phyloP scores from a whole-genome alignment of 2,888 invertebrate genomes.

The Protonemura montana region DNA sequence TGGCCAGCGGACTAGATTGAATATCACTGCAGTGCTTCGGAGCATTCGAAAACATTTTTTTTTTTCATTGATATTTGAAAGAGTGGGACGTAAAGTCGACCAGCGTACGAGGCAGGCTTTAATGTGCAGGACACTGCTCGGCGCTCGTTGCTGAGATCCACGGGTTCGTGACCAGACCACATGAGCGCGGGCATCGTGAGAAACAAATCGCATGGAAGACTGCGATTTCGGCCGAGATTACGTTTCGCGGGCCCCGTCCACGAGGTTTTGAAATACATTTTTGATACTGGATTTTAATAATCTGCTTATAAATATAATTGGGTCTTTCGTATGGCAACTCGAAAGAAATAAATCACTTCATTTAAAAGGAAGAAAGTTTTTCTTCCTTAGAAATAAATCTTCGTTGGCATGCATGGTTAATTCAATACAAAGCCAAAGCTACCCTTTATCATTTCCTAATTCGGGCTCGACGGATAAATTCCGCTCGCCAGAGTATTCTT shows the following conservation, averaged over 20 bases:
- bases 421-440: neutral
- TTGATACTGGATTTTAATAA: conserved; percentile 13
- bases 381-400: neutral
- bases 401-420: neutral
- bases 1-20: neutral
- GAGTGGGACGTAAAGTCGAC: too few species aligned
- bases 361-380: neutral
- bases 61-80: too few species aligned
- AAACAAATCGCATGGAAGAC: conserved; percentile 25
- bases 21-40: too few species aligned
- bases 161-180: conserved; percentile 1
- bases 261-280: conserved; percentile 2
- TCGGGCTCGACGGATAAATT: neutral
- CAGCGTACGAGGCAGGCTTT: too few species aligned
- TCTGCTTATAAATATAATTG: conserved; percentile 23
- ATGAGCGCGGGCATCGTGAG: conserved; percentile 3
- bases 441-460: neutral
- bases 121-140: too few species aligned
- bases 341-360: neutral
- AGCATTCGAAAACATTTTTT: too few species aligned
- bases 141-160: neutral
- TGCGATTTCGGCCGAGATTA: neutral
- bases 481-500: neutral
- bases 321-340: neutral
- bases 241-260: neutral